These are phyloP conservation scores for Eretmocerus hayati DNA, from an alignment of 2,888 invertebrate genomes.

Conservation along the genomic window DNA sequence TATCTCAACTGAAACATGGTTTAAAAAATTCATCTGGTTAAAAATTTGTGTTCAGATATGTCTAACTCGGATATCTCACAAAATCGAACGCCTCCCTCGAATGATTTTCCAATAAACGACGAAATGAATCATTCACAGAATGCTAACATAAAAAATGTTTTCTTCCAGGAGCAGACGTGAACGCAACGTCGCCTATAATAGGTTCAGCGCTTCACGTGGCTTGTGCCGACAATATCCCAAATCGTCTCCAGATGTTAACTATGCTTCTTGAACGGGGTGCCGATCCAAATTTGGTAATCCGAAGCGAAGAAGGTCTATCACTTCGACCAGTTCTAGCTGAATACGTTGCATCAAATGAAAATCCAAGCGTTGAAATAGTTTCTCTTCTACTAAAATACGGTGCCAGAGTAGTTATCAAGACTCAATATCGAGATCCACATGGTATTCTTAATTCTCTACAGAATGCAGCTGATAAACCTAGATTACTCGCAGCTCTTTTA, in stretches of 20 bases:
- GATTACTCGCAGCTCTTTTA: slow-evolving; percentile 59
- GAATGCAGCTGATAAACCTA: slow-evolving; percentile 51
- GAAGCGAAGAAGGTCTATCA: slow-evolving; percentile 66
- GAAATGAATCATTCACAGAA: too few species aligned
- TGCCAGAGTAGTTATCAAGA: slow-evolving; percentile 74
- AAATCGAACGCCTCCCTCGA: too few species aligned
- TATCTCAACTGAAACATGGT: too few species aligned
- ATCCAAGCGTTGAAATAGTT: slow-evolving; percentile 61
- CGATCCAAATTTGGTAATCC: slow-evolving; percentile 69
- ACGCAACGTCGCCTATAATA: slow-evolving; percentile 72
- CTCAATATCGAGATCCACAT: slow-evolving; percentile 76
- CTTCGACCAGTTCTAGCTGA: slow-evolving; percentile 75
- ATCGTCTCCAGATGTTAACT: slow-evolving; percentile 58
- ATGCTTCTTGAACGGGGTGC: slow-evolving; percentile 67
- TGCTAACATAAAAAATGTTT: too few species aligned
- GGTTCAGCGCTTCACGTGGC: slow-evolving; percentile 78
- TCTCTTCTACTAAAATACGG: slow-evolving; percentile 67
- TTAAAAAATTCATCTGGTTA: too few species aligned
- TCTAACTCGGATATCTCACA: too few species aligned
- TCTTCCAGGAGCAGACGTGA: slow-evolving; percentile 65
- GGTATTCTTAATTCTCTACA: slow-evolving; percentile 75
- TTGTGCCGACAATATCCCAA: slow-evolving; percentile 70
- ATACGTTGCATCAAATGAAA: slow-evolving; percentile 70
- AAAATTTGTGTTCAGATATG: too few species aligned
- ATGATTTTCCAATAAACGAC: too few species aligned